Base-by-base conservation (phyloP, 2,797 vertebrate species). In the Rhinoraja longicauda region DNA sequence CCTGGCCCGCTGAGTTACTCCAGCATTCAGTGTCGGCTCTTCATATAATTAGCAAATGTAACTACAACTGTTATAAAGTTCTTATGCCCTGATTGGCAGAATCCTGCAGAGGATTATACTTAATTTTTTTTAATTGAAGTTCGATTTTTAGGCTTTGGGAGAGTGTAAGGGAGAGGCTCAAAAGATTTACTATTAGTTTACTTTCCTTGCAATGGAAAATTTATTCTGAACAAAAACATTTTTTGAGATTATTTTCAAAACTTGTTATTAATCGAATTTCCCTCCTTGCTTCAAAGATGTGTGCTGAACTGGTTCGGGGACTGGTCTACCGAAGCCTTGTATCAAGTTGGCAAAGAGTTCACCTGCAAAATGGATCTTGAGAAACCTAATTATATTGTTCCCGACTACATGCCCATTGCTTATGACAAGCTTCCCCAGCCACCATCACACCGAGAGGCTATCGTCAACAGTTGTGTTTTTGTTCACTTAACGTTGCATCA, bases 301-400 rank as follows among this genome's bases (percentile, higher is more conserved):
- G 99, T 99, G 94, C 94, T 99, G 95, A 99, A 99, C 94, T 99
- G 99, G 99, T 99, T 99, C 96, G 99, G 99, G 93, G 99, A 99
- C 95, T 99, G 99, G 99, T 99, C 99, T 93, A 99, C 98, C 1
- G 99, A 99, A 94, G 99, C 99, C 0, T 96, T 99, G 45, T 99
- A 99, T 94, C 98, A 99, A 94, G 99, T 99, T 78, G 99, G 98
- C 93, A 99, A 99, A 95, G 99, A 99, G 94, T 99, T 99, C 95
- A 99, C 99, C 93, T 98, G 98, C 94, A 99, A 99, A 95, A 99
- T 99, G 99, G 99, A 99, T 96, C 97, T 99, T 94, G 99, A 99
- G 95, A 99, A 99, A 94, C 99, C 99, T 10, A 99, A 99, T 95
- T 99, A 99, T 82, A 95, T 98, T 64, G 98, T 99, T 59, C 99